These are phyloP conservation scores for Glyptemys insculpta DNA, from an alignment of 2,797 vertebrate species.

Conservation along the genomic window DNA sequence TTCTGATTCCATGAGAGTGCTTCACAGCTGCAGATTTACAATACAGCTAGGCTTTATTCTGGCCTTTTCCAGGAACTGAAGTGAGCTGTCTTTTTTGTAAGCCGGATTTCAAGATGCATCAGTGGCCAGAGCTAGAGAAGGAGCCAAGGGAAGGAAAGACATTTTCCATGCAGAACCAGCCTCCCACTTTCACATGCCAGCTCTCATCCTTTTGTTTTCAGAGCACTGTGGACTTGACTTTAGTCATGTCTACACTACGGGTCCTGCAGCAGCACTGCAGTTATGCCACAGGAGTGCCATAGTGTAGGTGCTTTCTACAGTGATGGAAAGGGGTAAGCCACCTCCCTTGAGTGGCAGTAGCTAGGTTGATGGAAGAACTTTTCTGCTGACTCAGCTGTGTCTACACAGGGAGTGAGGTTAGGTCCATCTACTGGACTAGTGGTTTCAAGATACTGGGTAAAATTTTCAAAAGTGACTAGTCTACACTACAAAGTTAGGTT, in stretches of 20 bases:
- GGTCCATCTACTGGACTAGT: too few species aligned
- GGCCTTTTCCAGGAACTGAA: background rate
- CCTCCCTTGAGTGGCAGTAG: background rate
- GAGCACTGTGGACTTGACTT: background rate
- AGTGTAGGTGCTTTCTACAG: too few species aligned
- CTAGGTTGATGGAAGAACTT: background rate
- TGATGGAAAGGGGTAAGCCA: background rate
- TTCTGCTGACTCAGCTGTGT: background rate
- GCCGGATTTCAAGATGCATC: fast-evolving
- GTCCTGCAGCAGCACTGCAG: too few species aligned
- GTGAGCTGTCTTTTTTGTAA: background rate
- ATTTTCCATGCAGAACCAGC: background rate
- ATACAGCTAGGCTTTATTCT: background rate
- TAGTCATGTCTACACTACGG: background rate
- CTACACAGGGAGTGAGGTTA: too few species aligned
- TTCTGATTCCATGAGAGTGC: background rate
- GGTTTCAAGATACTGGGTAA: too few species aligned
- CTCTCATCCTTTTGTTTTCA: background rate
- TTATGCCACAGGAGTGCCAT: too few species aligned
- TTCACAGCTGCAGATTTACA: background rate
- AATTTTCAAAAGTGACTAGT: too few species aligned
- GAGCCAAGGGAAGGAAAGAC: background rate
- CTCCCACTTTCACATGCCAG: background rate
- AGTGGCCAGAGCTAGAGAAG: background rate
- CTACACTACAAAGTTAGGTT: too few species aligned